Evolutionary conservation across 2,113 vertebrate genomes (phyloP), one percentile per base, ranked within the genome.

Genomic region (Recurvirostra avosetta): DNA sequence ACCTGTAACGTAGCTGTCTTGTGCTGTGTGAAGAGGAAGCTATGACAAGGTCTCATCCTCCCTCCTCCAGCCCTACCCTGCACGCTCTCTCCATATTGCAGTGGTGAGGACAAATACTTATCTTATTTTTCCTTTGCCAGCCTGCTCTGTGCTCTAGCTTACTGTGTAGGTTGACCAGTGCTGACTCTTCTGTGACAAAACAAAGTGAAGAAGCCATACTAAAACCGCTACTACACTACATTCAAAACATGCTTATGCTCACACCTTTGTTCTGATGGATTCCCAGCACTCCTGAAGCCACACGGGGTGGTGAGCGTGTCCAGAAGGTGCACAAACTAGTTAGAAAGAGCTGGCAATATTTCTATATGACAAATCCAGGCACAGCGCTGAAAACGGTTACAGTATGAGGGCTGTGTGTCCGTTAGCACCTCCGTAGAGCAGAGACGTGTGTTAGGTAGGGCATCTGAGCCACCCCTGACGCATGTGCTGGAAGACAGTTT

Each of bases 11-110:
- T 41, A 68, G 21, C 66, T 79, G 2, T 67, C 30, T 58, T 76
- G 26, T 72, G 18, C 45, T 84, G 4, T 88, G 19, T 36, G n/a
- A 78, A 72, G 32, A 63, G 66, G 26, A 73, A 56, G 22, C 40
- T 77, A 2, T 45, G 71, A 52, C 30, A 47, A 72, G 22, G 21
- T 79, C 34, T 93, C 12, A 30, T 50, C 12, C 29, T 68, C 38
- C 49, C 15, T 90, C 21, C 13, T 89, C 29, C 34, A 16, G 67
- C 66, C 1, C 3, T 30, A 14, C 40, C 38, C 34, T 61, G 32
- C 29, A 16, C 0, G 0, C 17, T 30, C 43, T 77, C 29, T 81
- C 43, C 27, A 1, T 45, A 12, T 66, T 80, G 50, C 17, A 40
- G 20, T 56, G 56, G 6, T 58, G 74, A 38, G 34, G 23, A 45